Percentiles rank a stretch among this genome's conserved stretches.
Evolutionary conservation across 2,797 vertebrate species (phyloP).

Genomic region (Botia almorhae): DNA sequence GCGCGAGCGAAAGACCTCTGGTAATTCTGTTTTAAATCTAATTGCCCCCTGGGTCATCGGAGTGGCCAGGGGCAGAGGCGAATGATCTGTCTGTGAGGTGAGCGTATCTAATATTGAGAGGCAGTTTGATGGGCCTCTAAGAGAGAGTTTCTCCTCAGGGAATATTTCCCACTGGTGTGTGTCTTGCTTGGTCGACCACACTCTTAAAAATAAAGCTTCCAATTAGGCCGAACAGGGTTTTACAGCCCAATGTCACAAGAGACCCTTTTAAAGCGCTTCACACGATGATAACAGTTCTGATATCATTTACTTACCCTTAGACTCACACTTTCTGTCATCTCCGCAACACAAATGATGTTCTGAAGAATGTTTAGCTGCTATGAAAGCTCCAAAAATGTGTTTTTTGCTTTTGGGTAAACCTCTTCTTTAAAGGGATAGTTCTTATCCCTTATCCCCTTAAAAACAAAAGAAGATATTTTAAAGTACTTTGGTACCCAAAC

Average conservation of each 20-base stretch:
- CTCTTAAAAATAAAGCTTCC: constrained; percentile 30
- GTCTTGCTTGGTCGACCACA: constrained; percentile 48
- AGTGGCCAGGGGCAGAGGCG: constrained; percentile 27
- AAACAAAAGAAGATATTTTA: too few species aligned
- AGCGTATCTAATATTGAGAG: constrained; percentile 56
- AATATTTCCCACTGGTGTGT: constrained; percentile 41
- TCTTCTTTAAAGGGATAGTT: too few species aligned
- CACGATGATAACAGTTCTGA: neutral
- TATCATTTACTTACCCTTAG: neutral
- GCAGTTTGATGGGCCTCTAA: constrained; percentile 52
- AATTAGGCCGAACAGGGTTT: constrained; percentile 24
- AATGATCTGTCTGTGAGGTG: constrained; percentile 54
- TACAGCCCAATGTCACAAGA: constrained; percentile 15
- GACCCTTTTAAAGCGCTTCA: constrained; percentile 1
- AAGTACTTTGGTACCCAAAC: too few species aligned
- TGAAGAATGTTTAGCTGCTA: too few species aligned
- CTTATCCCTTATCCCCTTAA: too few species aligned
- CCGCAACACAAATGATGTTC: too few species aligned
- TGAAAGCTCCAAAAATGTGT: too few species aligned
- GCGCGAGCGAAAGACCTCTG: constrained; percentile 32
- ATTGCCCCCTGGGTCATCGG: constrained; percentile 53
- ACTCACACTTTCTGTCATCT: neutral
- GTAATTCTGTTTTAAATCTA: constrained; percentile 58
- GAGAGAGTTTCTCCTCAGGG: constrained; percentile 48
- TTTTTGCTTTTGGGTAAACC: too few species aligned